Conservation (phyloP, 2,113 vertebrate species). For the Pedetes capensis region DNA sequence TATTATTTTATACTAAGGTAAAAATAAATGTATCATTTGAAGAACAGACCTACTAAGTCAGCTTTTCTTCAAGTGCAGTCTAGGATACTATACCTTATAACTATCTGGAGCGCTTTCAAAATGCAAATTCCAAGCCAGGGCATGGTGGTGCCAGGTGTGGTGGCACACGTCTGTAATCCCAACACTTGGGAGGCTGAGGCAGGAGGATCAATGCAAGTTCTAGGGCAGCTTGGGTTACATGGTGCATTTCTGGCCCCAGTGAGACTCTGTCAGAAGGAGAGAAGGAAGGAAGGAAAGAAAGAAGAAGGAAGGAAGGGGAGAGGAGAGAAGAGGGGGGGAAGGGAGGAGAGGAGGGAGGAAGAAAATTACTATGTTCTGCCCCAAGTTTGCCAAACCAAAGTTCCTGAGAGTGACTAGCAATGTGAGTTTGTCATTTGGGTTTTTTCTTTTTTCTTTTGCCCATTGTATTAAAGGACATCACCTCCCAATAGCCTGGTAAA, state of each 20-base stretch:
- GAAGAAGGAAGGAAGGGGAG: no score
- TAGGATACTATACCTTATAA: background rate
- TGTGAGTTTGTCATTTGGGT: background rate
- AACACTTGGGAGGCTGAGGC: no score
- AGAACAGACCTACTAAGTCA: background rate
- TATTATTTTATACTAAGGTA: background rate
- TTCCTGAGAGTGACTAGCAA: background rate
- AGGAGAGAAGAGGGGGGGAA: no score
- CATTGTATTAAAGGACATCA: background rate
- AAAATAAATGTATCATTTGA: background rate
- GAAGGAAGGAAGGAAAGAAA: no score
- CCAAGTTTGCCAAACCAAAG: slow-evolving; percentile 3
- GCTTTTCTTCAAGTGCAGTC: background rate
- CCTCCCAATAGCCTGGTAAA: background rate
- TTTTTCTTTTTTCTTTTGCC: background rate
- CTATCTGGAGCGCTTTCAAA: background rate
- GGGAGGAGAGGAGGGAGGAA: no score
- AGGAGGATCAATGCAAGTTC: no score
- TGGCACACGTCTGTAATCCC: no score
- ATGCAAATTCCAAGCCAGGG: slow-evolving; percentile 9
- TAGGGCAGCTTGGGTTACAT: no score
- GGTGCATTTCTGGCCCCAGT: no score
- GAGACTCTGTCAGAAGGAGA: no score
- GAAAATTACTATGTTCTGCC: background rate
- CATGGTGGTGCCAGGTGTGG: no score